These are phyloP conservation scores for Heliornis fulica DNA, from an alignment of 2,113 vertebrate genomes.

Conservation along the genomic window DNA sequence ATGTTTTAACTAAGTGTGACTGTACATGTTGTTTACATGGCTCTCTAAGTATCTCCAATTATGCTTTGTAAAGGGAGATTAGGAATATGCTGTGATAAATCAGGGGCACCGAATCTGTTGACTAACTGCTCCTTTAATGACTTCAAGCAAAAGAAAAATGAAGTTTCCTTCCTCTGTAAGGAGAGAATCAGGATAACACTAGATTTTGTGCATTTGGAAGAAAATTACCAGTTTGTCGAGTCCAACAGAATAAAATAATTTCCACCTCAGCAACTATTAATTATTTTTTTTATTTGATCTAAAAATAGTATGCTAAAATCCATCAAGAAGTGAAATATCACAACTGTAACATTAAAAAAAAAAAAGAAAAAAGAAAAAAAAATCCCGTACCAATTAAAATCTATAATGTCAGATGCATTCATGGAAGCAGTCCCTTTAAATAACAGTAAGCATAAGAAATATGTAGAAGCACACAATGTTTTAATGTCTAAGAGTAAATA, in stretches of 20 bases:
- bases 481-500: neutral
- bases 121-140: neutral
- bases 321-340: neutral
- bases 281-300: slow-evolving; percentile 41
- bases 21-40: neutral
- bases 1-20: neutral
- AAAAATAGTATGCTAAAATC: neutral
- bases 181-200: neutral
- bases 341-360: neutral
- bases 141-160: neutral
- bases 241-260: neutral
- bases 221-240: neutral
- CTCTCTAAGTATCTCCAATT: neutral
- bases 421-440: slow-evolving; percentile 6
- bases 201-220: neutral
- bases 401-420: neutral
- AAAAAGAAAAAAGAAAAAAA: neutral
- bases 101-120: neutral
- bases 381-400: neutral
- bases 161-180: neutral
- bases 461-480: neutral
- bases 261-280: neutral
- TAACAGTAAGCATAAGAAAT: slow-evolving; percentile 19
- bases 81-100: neutral
- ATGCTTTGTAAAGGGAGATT: neutral